Base-by-base conservation (phyloP, 2,113 vertebrate genomes). In the Hippocampus zosterae region DNA sequence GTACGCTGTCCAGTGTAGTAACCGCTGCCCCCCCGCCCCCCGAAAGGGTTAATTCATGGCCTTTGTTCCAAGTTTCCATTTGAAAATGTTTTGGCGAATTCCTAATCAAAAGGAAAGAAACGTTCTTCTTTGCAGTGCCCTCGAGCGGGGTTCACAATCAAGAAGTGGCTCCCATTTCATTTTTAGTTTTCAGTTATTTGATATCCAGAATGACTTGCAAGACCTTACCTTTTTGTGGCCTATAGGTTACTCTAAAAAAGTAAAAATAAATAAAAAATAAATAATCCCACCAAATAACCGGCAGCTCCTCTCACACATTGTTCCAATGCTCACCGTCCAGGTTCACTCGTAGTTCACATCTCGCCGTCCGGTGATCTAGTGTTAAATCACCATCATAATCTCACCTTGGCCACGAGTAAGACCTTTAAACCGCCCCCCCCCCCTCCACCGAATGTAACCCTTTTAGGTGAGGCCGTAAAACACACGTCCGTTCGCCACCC, bases 381-480 rank as follows among this genome's bases (percentile, higher is more conserved):
- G 78, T 90, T 91, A 90, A 91, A 90, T 89, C 87, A 85, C 80
- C 82, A 67, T 90, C 81, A 82, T 77, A 85, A 90, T 90, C 81
- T 84, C 46, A 75, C 81, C 44, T 63, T 72, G 77, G 83, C 79
- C 71, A 76, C 53, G 64, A 63, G 9, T 59, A 73, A 76, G 81
- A 63, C 75, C 74, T 77, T 83, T 83, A 77, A 84, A 86, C 73
- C 68, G n/a, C 69, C 73, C 48, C 79, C 75, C 63, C 71, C 68
- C 29, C 29, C 29, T 1, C 33, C 33, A 16, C 48, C 62, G 0
- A 42, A 19, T 41, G 33, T 40, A 62, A 62, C 7, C 27, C 55
- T 79, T 81, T 71, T 57, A 46, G 69, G 72, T 74, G 69, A 82
- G 70, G 69, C 81, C 77, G 75, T 90, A 85, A 90, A 90, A 88